Evolutionary conservation across 2,797 vertebrate genomes (phyloP).

Genomic region (Sebastes iracundus): DNA sequence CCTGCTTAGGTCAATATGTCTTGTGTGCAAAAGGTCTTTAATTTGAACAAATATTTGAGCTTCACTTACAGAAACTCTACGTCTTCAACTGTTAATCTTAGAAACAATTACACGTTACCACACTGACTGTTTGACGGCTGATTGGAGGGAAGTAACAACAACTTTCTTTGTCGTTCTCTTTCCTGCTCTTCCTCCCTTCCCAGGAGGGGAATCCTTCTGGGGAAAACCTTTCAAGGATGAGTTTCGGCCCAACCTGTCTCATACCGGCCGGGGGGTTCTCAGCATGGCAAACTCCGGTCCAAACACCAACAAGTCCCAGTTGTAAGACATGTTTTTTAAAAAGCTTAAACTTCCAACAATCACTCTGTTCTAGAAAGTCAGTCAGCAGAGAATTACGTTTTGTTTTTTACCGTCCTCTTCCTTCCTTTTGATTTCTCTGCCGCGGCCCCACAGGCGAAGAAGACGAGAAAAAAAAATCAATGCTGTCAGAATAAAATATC

Average conservation of each 20-base stretch:
- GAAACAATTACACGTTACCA: neutral
- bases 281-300: slow-evolving; percentile 99
- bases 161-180: neutral
- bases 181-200: neutral
- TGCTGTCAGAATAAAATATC: neutral
- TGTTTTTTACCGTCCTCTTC: neutral
- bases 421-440: neutral
- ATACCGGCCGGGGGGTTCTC: slow-evolving; percentile 93
- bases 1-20: neutral
- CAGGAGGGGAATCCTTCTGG: slow-evolving; percentile 96
- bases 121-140: neutral
- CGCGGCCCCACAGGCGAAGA: neutral
- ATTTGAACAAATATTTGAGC: neutral
- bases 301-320: slow-evolving; percentile 97
- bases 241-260: slow-evolving; percentile 94
- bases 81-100: neutral
- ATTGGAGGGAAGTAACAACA: neutral
- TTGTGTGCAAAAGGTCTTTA: neutral
- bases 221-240: slow-evolving; percentile 96
- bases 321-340: slow-evolving; percentile 83
- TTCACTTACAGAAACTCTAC: neutral
- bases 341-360: neutral
- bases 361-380: neutral
- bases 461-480: no score
- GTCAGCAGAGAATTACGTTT: neutral